Evolutionary conservation across 2,797 vertebrate species (phyloP).

Genomic region (Oryzias sinensis): DNA sequence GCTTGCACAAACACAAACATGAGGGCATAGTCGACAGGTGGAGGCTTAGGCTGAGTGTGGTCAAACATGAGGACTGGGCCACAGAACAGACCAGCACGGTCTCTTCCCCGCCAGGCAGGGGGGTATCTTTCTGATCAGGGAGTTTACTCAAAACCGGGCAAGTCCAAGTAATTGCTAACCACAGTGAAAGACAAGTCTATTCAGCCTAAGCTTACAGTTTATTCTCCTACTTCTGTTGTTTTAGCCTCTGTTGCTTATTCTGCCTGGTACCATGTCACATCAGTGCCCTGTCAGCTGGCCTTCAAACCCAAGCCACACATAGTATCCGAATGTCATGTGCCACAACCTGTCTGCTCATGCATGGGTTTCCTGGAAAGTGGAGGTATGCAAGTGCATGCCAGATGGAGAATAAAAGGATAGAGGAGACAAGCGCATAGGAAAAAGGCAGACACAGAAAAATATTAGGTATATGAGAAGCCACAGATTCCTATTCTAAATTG

Average conservation of each 20-base stretch:
- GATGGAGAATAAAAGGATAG: conserved; percentile 34
- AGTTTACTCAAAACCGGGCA: conserved; percentile 59
- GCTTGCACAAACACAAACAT: conserved; percentile 55
- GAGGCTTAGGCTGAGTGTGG: conserved; percentile 46
- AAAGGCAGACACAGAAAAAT: not conserved
- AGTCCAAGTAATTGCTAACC: conserved; percentile 61
- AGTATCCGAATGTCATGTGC: conserved; percentile 29
- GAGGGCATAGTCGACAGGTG: conserved; percentile 65
- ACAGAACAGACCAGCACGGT: conserved; percentile 54
- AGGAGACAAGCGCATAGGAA: conserved; percentile 10
- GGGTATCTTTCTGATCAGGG: conserved; percentile 59
- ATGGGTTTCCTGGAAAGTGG: conserved; percentile 26
- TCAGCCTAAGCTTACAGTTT: conserved; percentile 63
- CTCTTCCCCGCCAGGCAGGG: conserved; percentile 27
- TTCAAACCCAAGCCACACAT: conserved; percentile 26
- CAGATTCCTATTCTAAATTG: too few relatives aligned
- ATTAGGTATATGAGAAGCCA: too few relatives aligned
- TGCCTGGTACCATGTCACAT: conserved; percentile 48
- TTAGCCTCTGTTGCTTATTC: conserved; percentile 43
- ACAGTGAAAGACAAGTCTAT: conserved; percentile 70
- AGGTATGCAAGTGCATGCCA: conserved; percentile 21
- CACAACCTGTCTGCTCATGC: conserved; percentile 28
- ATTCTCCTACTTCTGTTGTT: conserved; percentile 41
- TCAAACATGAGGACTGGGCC: conserved; percentile 56
- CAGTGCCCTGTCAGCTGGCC: conserved; percentile 38